Conservation (phyloP, 2,888 invertebrate genomes). For the Zeuzera pyrina region DNA sequence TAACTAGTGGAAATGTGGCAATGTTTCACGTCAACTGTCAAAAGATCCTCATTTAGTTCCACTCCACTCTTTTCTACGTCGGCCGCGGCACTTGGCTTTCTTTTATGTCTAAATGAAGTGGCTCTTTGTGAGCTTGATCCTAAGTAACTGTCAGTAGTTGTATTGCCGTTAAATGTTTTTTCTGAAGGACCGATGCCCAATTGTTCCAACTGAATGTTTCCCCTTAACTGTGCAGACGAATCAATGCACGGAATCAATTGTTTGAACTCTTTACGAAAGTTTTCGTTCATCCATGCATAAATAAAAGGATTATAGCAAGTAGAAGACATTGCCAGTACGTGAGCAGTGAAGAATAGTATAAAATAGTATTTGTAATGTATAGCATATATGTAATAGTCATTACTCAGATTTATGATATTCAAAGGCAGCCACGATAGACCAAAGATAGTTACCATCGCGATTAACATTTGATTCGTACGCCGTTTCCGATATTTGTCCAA, state of each 20-base stretch:
- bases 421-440: constrained; percentile 96
- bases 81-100: constrained; percentile 75
- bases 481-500: constrained; percentile 91
- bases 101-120: constrained; percentile 64
- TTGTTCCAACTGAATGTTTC: constrained; percentile 65
- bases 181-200: constrained; percentile 75
- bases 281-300: constrained; percentile 98
- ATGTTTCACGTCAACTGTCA: constrained; percentile 61
- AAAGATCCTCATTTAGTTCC: constrained; percentile 55
- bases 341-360: constrained; percentile 91
- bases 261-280: constrained; percentile 94
- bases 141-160: constrained; percentile 78
- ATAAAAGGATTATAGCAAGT: constrained; percentile 97
- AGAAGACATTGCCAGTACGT: constrained; percentile 95
- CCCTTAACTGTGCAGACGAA: constrained; percentile 50
- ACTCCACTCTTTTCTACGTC: constrained; percentile 73
- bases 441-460: constrained; percentile 97
- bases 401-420: constrained; percentile 90
- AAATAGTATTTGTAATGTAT: constrained; percentile 87
- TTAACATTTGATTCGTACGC: constrained; percentile 96
- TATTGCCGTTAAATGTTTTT: constrained; percentile 83
- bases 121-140: constrained; percentile 70
- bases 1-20: constrained; percentile 67
- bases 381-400: constrained; percentile 83
- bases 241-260: constrained; percentile 79